Percentiles rank a stretch among this genome's conserved stretches.
Conservation (phyloP, 1,140 invertebrate genomes). For the Anagrus nilaparvatae region DNA sequence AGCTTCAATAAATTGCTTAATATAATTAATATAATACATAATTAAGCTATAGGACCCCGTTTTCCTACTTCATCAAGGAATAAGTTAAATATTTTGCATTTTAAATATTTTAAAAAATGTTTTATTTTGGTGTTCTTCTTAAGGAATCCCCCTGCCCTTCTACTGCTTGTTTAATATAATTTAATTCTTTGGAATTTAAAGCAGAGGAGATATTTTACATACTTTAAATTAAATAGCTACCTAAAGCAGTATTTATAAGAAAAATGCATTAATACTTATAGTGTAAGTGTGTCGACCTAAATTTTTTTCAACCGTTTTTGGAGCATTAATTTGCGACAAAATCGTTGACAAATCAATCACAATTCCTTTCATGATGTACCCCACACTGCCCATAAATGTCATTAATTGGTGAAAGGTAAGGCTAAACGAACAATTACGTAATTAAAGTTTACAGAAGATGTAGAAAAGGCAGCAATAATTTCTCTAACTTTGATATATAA, state of each 20-base stretch:
- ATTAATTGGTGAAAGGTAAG: conserved; percentile 23
- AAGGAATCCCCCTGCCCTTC: no score
- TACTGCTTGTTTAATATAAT: background rate
- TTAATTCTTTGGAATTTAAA: background rate
- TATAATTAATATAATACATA: conserved; percentile 38
- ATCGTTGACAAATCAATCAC: conserved; percentile 31
- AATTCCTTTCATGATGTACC: conserved; percentile 30
- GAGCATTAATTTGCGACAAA: conserved; percentile 22
- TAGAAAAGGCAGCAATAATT: conserved; percentile 13
- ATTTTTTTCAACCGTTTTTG: conserved; percentile 27
- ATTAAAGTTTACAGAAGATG: conserved; percentile 14
- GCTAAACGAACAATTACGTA: conserved; percentile 18
- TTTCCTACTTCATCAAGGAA: conserved; percentile 14
- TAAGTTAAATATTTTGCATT: background rate
- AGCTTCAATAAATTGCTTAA: conserved; percentile 32
- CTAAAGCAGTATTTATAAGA: conserved; percentile 17
- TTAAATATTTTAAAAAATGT: background rate
- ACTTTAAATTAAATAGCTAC: conserved; percentile 15
- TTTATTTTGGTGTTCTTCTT: background rate
- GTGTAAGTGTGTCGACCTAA: conserved; percentile 27
- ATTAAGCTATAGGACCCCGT: conserved; percentile 28
- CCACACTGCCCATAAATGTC: conserved; percentile 21
- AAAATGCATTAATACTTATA: conserved; percentile 25
- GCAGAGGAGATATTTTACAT: background rate
- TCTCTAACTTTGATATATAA: conserved; percentile 19